These are phyloP conservation scores for Coptodon bakossiorum DNA, from an alignment of 2,113 vertebrate genomes.

Conservation along the genomic window DNA sequence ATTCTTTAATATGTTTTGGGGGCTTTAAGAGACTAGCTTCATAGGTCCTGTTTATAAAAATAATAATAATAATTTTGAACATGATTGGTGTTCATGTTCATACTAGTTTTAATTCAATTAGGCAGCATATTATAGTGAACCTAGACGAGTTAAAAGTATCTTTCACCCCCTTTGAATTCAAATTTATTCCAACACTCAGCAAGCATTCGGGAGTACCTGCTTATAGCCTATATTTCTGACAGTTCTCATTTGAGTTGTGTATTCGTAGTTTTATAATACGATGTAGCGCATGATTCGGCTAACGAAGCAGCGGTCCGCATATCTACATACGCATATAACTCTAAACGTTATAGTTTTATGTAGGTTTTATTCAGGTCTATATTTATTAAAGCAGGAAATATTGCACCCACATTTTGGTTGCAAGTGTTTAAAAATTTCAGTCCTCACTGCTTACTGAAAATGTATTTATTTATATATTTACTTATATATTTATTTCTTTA, in stretches of 20 bases:
- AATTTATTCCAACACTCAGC: not conserved
- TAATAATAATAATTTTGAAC: not conserved
- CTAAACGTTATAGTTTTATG: not conserved
- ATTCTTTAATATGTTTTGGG: not conserved
- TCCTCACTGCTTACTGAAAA: not conserved
- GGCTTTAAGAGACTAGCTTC: not conserved
- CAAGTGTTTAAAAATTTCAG: not conserved
- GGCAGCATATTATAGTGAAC: not conserved
- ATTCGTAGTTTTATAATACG: not conserved
- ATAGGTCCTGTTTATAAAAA: not conserved
- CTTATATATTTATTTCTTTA: not conserved
- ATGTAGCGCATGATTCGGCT: rapidly evolving
- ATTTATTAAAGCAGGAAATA: not conserved
- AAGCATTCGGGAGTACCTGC: not conserved
- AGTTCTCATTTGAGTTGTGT: not conserved
- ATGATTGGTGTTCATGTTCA: not conserved
- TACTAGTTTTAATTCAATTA: not conserved
- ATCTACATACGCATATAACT: not conserved
- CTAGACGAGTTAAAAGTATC: not conserved
- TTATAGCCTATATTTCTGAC: not conserved
- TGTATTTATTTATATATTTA: not conserved
- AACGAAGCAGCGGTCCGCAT: not conserved
- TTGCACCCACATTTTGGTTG: not conserved
- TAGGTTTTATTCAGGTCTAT: not conserved
- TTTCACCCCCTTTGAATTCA: not conserved